Percentiles rank a stretch among this genome's conserved stretches.
Evolutionary conservation across 1,140 invertebrate genomes (phyloP).

Genomic region (Batillaria attramentaria): DNA sequence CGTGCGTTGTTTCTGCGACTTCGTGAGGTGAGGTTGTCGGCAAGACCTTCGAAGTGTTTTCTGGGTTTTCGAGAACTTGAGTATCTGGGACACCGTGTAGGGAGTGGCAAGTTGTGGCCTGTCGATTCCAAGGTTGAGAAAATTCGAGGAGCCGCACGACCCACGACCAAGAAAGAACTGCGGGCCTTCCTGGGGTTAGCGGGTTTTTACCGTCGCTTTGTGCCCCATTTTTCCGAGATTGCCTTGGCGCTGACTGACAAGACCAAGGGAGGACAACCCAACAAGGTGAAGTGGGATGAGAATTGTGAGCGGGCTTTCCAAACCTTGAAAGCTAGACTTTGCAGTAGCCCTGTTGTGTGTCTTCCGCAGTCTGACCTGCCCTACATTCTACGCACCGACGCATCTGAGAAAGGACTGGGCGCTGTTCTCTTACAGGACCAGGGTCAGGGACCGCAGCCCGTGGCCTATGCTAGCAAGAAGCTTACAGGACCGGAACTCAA

Average conservation of each 20-base stretch:
- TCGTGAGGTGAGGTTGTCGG: constrained; percentile 32
- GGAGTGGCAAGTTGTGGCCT: constrained; percentile 50
- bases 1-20: constrained; percentile 20
- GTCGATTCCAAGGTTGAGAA: constrained; percentile 63
- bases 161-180: constrained; percentile 65
- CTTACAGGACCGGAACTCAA: constrained; percentile 35
- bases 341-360: constrained; percentile 37
- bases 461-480: constrained; percentile 49
- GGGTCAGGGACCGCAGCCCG: constrained; percentile 35
- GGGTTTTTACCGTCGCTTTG: constrained; percentile 46
- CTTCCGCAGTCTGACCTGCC: constrained; percentile 60
- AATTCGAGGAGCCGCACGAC: constrained; percentile 59
- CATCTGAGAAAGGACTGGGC: constrained; percentile 44
- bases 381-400: constrained; percentile 62
- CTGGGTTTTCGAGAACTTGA: constrained; percentile 39
- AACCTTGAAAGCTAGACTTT: constrained; percentile 32
- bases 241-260: constrained; percentile 46
- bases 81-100: constrained; percentile 39
- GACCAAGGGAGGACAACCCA: constrained; percentile 18
- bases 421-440: constrained; percentile 48
- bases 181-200: constrained; percentile 43
- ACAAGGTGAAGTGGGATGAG: constrained; percentile 10
- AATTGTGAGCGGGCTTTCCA: constrained; percentile 13
- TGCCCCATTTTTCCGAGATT: constrained; percentile 47
- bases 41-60: constrained; percentile 44